These are phyloP conservation scores for Synanthedon vespiformis DNA, from an alignment of 2,888 invertebrate species.

Conservation along the genomic window DNA sequence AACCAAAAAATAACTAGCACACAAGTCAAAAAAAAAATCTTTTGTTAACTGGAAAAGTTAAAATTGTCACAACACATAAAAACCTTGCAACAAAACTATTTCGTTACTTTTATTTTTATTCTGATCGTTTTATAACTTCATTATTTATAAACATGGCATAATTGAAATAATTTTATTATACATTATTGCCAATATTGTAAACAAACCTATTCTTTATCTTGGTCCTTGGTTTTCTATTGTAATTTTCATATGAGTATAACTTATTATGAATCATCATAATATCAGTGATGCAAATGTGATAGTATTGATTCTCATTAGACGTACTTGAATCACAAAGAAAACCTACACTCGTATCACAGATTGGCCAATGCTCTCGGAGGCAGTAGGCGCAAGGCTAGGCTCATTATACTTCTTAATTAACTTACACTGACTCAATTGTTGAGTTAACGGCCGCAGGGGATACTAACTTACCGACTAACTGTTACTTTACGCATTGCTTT, in stretches of 20 bases:
- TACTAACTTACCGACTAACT: slow-evolving; percentile 1
- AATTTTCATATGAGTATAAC: no score
- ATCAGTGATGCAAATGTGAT: neutral
- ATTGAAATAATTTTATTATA: no score
- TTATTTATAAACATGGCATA: no score
- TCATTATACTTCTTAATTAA: slow-evolving; percentile 17
- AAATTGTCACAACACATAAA: slow-evolving; percentile 13
- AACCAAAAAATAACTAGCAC: no score
- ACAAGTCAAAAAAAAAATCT: slow-evolving; percentile 2
- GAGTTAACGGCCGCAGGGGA: slow-evolving; percentile 6
- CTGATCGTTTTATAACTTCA: no score
- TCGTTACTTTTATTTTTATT: no score
- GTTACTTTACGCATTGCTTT: slow-evolving; percentile 14
- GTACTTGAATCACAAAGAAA: slow-evolving; percentile 1
- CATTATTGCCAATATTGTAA: no score
- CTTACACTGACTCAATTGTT: slow-evolving; percentile 10
- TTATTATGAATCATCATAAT: neutral
- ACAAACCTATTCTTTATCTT: no score
- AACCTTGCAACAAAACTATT: neutral
- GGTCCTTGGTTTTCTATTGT: no score
- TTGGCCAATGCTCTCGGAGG: slow-evolving; percentile 12
- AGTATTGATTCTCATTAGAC: neutral
- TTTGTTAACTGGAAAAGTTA: slow-evolving; percentile 17
- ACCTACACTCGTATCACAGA: slow-evolving; percentile 12
- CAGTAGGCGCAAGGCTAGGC: slow-evolving; percentile 14